A percentile compares a stretch with the other conserved stretches of the same genome.
Conservation (phyloP, 2,113 vertebrate genomes). For the Semicossyphus pulcher region DNA sequence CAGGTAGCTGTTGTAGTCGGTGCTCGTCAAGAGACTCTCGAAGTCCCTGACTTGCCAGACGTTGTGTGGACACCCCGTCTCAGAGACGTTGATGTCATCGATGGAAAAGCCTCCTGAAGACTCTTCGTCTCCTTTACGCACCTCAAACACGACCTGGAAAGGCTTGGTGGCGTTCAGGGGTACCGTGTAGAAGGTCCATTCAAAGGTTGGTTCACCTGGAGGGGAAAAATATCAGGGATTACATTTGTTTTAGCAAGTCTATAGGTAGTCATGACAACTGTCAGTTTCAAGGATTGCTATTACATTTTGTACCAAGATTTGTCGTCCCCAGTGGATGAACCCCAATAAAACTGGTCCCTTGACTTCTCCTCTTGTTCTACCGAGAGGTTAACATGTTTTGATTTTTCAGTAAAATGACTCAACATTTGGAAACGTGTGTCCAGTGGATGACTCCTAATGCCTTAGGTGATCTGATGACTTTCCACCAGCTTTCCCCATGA, state of each 20-base stretch:
- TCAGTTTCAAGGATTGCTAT: background rate
- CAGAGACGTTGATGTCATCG: constrained; percentile 91
- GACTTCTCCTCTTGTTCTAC: background rate
- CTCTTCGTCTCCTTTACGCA: constrained; percentile 71
- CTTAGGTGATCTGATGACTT: background rate
- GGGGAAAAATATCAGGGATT: background rate
- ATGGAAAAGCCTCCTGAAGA: constrained; percentile 89
- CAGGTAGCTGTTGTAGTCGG: constrained; percentile 40
- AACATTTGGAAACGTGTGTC: too few relatives aligned
- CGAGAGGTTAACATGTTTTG: background rate
- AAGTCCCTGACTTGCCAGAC: constrained; percentile 85
- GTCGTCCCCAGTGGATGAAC: background rate
- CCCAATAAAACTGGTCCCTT: background rate
- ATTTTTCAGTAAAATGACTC: too few relatives aligned
- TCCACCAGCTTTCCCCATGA: too few relatives aligned
- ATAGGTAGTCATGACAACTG: background rate
- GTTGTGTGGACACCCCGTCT: constrained; percentile 86
- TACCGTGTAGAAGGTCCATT: background rate
- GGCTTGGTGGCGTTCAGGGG: constrained; percentile 64
- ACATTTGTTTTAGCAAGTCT: background rate
- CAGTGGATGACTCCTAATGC: background rate
- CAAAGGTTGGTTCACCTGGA: constrained; percentile 63
- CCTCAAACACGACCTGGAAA: constrained; percentile 87
- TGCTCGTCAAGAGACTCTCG: constrained; percentile 57
- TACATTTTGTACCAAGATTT: background rate